phyloP scores from a whole-genome alignment of 2,888 invertebrate genomes.

The Villa cingulata region DNA sequence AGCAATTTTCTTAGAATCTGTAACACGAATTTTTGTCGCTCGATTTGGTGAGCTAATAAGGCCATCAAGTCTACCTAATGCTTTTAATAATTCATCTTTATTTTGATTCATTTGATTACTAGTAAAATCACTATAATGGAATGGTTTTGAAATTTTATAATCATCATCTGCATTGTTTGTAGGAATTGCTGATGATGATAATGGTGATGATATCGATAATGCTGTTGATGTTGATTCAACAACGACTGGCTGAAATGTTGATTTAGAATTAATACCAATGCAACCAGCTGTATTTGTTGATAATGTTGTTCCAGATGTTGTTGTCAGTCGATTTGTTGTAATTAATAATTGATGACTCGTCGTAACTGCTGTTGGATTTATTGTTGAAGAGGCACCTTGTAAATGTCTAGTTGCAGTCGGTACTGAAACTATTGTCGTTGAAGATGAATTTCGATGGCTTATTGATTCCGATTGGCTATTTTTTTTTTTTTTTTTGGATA shows the following conservation, averaged over 20 bases:
- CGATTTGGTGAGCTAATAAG: conserved; percentile 52
- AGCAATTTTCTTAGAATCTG: conserved; percentile 61
- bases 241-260: background rate
- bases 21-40: conserved; percentile 48
- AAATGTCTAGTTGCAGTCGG: background rate
- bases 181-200: background rate
- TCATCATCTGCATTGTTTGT: background rate
- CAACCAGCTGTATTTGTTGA: no score
- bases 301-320: conserved; percentile 2
- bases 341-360: no score
- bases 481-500: no score
- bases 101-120: background rate
- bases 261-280: no score
- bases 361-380: no score
- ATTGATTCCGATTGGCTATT: conserved; percentile 30
- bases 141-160: conserved; percentile 15
- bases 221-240: background rate
- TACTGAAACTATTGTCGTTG: conserved; percentile 22
- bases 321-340: conserved; percentile 1
- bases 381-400: conserved; percentile 2
- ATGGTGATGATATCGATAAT: background rate
- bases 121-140: conserved; percentile 16
- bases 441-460: conserved; percentile 27
- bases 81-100: conserved; percentile 10
- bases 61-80: conserved; percentile 52